Evolutionary conservation across 2,797 vertebrate species (phyloP).

Genomic region (Rhinophrynus dorsalis): DNA sequence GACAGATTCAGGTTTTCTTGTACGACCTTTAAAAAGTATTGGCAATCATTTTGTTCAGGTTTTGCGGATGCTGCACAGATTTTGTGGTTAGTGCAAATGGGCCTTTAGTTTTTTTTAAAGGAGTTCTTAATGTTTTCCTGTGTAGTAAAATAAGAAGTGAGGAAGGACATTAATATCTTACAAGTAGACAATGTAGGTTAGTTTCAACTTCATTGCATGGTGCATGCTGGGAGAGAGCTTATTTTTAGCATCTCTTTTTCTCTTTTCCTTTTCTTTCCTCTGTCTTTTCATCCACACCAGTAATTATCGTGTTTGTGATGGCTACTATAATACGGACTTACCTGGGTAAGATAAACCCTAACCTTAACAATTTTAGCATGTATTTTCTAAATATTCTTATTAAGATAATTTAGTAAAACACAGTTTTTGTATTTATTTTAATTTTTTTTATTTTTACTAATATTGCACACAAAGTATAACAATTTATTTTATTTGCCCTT

Average conservation of each 20-base stretch:
- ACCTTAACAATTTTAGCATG: slow-evolving; percentile 81
- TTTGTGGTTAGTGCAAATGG: slow-evolving; percentile 48
- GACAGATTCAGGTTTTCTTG: slow-evolving; percentile 48
- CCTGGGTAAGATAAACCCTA: slow-evolving; percentile 96
- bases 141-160: slow-evolving; percentile 63
- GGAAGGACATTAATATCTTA: slow-evolving; percentile 55
- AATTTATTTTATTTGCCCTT: neutral
- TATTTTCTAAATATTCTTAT: slow-evolving; percentile 67
- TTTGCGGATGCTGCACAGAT: neutral
- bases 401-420: slow-evolving; percentile 70
- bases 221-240: slow-evolving; percentile 89
- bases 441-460: neutral
- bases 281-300: slow-evolving; percentile 89
- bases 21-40: slow-evolving; percentile 51
- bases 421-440: slow-evolving; percentile 27
- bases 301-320: slow-evolving; percentile 99
- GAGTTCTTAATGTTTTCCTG: too few species aligned
- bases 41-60: neutral
- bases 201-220: slow-evolving; percentile 83
- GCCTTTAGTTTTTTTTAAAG: too few species aligned
- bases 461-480: neutral
- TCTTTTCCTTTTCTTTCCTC: slow-evolving; percentile 72
- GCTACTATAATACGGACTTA: slow-evolving; percentile 99
- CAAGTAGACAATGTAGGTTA: slow-evolving; percentile 63
- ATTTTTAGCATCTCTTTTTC: slow-evolving; percentile 84